Evolutionary conservation across 1,140 invertebrate genomes (phyloP), one percentile per base, ranked within the genome.

Genomic region (Popillia japonica): DNA sequence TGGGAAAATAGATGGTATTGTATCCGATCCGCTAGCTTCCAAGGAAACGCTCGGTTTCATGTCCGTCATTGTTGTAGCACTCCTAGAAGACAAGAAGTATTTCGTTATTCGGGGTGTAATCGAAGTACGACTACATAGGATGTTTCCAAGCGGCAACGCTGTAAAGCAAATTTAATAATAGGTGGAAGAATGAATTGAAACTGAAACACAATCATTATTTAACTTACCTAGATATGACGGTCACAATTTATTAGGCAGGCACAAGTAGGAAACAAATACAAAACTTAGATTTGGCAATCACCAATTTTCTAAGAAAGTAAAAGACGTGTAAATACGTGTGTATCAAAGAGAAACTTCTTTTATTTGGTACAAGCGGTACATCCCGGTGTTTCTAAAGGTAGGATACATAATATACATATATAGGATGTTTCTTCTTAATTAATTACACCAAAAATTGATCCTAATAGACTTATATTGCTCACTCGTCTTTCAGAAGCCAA

Each of bases 51-150:
- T 74, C n/a, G 34, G 72, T 22, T 44, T 74, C 40, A 44, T 40
- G 72, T 74, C 72, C 72, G 41, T 74, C 41, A 74, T 44, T 8
- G 72, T 74, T 40, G 34, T 40, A 20, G 72, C 41, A 17, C 41
- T 41, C 72, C 72, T 74, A 44, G 40, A 74, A 74, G 40, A 74
- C n/a, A 74, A 74, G 41, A 74, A 74, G 61, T 20, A 22, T 23
- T 68, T 6, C 10, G 61, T 68, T 68, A 68, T 34, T 27, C 20
- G 22, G 4, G 3, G 20, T 23, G 22, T n/a, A 68, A 6, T 10
- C n/a, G 10, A 9, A 10, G 0, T 68, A 7, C 9, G 61, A 68
- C 6, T 68, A 68, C 22, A 68, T 6, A 27, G 61, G 0, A 10
- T 68, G 61, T 23, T 68, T 11, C 61, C 27, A 34, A 34, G 27